Percentiles rank a stretch among this genome's conserved stretches.
Evolutionary conservation across 2,797 vertebrate genomes (phyloP).

Genomic region (Peromyscus eremicus): DNA sequence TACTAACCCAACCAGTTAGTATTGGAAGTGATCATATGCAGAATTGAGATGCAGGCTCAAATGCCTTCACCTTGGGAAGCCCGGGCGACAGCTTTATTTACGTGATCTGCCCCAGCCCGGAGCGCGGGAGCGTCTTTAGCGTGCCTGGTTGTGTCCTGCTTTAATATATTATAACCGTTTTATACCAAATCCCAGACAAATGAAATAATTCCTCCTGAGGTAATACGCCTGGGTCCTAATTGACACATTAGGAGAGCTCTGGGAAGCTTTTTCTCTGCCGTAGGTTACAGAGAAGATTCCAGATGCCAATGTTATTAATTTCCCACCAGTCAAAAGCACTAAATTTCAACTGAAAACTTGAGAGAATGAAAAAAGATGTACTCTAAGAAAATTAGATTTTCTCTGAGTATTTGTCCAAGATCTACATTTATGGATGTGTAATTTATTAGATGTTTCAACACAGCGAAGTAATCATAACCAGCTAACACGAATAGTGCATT

Average conservation of each 20-base stretch:
- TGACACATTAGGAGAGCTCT: conserved; percentile 58
- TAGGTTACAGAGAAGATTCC: conserved; percentile 64
- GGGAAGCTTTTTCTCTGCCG: conserved; percentile 31
- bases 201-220: conserved; percentile 65
- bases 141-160: conserved; percentile 25
- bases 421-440: conserved; percentile 69
- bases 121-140: background rate
- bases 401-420: conserved; percentile 72
- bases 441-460: conserved; percentile 75
- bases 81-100: conserved; percentile 64
- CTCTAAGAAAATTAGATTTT: conserved; percentile 74
- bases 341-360: conserved; percentile 74
- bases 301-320: conserved; percentile 67
- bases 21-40: conserved; percentile 79
- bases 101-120: conserved; percentile 15
- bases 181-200: conserved; percentile 72
- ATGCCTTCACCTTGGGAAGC: conserved; percentile 61
- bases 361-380: conserved; percentile 77
- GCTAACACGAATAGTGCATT: conserved; percentile 59
- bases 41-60: conserved; percentile 70
- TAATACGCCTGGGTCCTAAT: conserved; percentile 76
- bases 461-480: conserved; percentile 65
- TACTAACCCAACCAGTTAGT: conserved; percentile 77
- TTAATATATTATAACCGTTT: conserved; percentile 69
- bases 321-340: conserved; percentile 75